These are phyloP conservation scores for Harlomillsia oculata DNA, from an alignment of 1,140 invertebrate species.

Conservation along the genomic window DNA sequence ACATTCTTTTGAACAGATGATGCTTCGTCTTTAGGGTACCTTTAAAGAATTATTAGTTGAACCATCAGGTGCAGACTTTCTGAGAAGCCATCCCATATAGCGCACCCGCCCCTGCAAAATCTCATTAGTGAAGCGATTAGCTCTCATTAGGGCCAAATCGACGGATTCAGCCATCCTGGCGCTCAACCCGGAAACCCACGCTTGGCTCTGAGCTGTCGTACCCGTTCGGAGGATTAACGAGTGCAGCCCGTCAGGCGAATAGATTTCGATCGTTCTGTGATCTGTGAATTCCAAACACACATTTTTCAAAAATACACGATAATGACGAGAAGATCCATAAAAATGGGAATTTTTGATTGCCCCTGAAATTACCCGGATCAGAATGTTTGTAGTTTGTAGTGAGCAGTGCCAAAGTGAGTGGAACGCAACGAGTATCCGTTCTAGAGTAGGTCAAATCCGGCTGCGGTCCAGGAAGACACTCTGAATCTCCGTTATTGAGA, in stretches of 20 bases:
- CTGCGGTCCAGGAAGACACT: conserved; percentile 53
- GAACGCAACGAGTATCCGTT: conserved; percentile 76
- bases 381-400: conserved; percentile 73
- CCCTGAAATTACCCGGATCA: conserved; percentile 74
- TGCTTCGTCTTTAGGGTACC: conserved; percentile 12
- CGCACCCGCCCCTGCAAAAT: conserved; percentile 68
- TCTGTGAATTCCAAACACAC: no score
- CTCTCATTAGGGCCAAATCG: conserved; percentile 52
- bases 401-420: conserved; percentile 78
- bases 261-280: conserved; percentile 67
- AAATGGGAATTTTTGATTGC: no score
- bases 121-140: conserved; percentile 52
- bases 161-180: conserved; percentile 49
- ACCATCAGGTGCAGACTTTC: conserved; percentile 36
- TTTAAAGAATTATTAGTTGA: conserved; percentile 36
- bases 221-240: conserved; percentile 67
- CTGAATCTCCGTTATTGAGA: conserved; percentile 36
- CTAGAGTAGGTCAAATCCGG: conserved; percentile 55
- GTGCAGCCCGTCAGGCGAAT: conserved; percentile 83
- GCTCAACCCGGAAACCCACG: conserved; percentile 88
- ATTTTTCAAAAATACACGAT: no score
- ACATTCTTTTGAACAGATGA: not conserved
- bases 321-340: no score
- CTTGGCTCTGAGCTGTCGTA: conserved; percentile 61
- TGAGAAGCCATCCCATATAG: conserved; percentile 83